phyloP scores from a whole-genome alignment of 2,797 vertebrate genomes.

The Sternotherus odoratus region DNA sequence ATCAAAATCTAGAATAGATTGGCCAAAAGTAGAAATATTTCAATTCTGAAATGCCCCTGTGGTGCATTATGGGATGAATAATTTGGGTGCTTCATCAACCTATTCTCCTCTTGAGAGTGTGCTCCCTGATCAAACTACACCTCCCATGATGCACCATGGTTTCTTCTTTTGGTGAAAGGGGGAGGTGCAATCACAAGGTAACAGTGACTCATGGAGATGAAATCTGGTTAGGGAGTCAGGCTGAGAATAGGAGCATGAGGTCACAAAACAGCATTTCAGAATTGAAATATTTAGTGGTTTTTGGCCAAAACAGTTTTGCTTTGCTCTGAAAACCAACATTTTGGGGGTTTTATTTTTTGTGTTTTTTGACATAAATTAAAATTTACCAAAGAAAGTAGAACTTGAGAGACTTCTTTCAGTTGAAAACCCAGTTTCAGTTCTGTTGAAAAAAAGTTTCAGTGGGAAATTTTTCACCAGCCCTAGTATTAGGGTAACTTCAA shows the following conservation, averaged over 20 bases:
- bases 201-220: neutral
- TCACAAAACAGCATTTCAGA: neutral
- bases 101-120: neutral
- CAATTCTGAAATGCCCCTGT: neutral
- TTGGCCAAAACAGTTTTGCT: neutral
- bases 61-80: neutral
- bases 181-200: rapidly evolving
- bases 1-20: neutral
- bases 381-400: neutral
- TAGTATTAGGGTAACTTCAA: neutral
- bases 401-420: neutral
- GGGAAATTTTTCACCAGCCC: neutral
- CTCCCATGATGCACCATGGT: neutral
- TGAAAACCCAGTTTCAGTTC: neutral
- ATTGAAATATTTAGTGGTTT: neutral
- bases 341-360: rapidly evolving
- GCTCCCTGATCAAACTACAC: neutral
- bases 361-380: neutral
- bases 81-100: neutral
- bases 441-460: neutral
- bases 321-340: neutral
- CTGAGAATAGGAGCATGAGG: neutral
- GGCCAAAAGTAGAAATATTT: neutral
- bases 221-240: neutral
- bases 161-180: neutral